These are phyloP conservation scores for Thinocorus orbignyianus DNA, from an alignment of 2,113 vertebrate species.

Conservation along the genomic window DNA sequence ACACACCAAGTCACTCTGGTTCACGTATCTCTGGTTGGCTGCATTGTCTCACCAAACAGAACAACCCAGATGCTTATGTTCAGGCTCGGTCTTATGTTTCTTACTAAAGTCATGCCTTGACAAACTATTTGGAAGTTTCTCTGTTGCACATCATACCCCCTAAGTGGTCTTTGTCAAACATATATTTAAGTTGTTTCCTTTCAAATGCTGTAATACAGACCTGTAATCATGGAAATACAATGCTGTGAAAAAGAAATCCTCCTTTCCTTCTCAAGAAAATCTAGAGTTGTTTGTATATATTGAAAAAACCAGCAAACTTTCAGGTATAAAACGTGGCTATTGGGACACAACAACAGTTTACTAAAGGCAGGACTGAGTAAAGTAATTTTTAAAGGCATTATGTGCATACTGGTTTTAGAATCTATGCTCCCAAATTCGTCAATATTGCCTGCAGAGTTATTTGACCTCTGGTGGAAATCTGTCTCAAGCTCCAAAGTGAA, in stretches of 20 bases:
- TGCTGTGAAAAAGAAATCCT: neutral
- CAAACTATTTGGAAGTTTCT: neutral
- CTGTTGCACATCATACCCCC: neutral
- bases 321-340: neutral
- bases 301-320: neutral
- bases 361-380: neutral
- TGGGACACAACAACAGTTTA: neutral
- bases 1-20: neutral
- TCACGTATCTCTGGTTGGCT: neutral
- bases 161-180: neutral
- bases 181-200: neutral
- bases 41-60: neutral
- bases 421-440: neutral
- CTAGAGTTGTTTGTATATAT: neutral
- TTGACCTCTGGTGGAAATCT: neutral
- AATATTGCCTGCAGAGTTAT: neutral
- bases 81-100: neutral
- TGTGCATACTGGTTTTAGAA: neutral
- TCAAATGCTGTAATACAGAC: neutral
- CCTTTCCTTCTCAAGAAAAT: neutral
- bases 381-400: neutral
- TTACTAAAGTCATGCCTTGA: neutral
- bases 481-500: neutral
- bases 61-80: neutral
- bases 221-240: neutral